phyloP scores from a whole-genome alignment of 2,888 invertebrate genomes.

The Microctonus aethiopoides region DNA sequence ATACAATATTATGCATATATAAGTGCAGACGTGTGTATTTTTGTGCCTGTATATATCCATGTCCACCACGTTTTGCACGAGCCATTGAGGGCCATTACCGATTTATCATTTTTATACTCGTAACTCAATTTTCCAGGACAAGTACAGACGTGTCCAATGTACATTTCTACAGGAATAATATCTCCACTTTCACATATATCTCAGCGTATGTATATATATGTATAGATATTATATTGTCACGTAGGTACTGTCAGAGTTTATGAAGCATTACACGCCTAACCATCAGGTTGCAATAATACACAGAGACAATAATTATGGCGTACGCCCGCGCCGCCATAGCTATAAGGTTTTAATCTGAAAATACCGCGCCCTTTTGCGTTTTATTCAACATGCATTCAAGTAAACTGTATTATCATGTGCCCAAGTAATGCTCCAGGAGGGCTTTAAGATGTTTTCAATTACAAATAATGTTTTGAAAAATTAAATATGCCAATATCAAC shows the following conservation, averaged over 20 bases:
- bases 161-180: background rate
- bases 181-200: background rate
- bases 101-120: conserved; percentile 44
- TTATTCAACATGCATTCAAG: too few species aligned
- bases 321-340: conserved; percentile 12
- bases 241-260: conserved; percentile 41
- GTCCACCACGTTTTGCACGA: conserved; percentile 49
- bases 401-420: background rate
- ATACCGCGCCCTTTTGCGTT: conserved; percentile 14
- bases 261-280: conserved; percentile 43
- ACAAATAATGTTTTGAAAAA: too few species aligned
- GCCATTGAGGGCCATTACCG: conserved; percentile 45
- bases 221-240: conserved; percentile 12
- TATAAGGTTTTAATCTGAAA: conserved; percentile 20
- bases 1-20: too few species aligned
- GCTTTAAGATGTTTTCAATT: too few species aligned
- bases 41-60: too few species aligned
- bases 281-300: conserved; percentile 39
- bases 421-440: too few species aligned
- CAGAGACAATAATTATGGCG: conserved; percentile 46
- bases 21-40: too few species aligned
- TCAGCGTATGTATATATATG: background rate
- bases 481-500: too few species aligned
- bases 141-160: conserved; percentile 10
- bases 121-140: conserved; percentile 38